Evolutionary conservation across 2,797 vertebrate species (phyloP), one percentile per base, ranked within the genome.

Genomic region (Fistularia commersonii): DNA sequence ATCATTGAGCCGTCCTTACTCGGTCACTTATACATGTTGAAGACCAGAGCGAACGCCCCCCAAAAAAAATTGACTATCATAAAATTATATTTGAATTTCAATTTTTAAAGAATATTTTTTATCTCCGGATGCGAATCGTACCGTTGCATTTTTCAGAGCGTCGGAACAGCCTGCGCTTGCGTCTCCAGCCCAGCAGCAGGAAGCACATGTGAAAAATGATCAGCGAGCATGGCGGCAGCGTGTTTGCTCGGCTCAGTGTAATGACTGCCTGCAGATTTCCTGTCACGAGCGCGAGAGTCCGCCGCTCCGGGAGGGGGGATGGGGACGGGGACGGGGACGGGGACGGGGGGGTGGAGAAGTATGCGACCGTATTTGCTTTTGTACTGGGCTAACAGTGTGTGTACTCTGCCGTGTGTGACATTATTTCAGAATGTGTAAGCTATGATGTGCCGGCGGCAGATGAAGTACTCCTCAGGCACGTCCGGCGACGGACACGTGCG

Each of bases 361-460:
- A 72, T 69, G 79, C 76, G 41, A 72, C 74, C 66, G 61, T 91
- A 83, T 92, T 91, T 91, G 89, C 87, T 82, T 90, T 87, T 81
- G 89, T 79, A 86, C 82, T 76, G 72, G 45, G 64, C 75, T 66
- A 69, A 66, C 60, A 55, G 66, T 72, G 76, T 90, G 88, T 91
- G 87, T 89, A 84, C 87, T 79, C 76, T 85, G 66, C 79, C 31
- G 77, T 78, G 84, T 88, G 84, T 91, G 87, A 74, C 73, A 51
- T 92, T 88, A 84, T 86, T 88, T 77, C 81, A 89, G 63, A 78
- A 66, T 67, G 83, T 81, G 89, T 84, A 87, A 88, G 88, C 87
- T 88, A 88, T 90, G 89, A 90, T 89, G 79, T 91, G 77, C 60
- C 66, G 41, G 57, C 48, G 54, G 70, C 76, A 79, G 74, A 89